A percentile compares a stretch with the other conserved stretches of the same genome.
These are phyloP conservation scores for Chaenocephalus aceratus DNA, from an alignment of 2,113 vertebrate species.

Conservation along the genomic window DNA sequence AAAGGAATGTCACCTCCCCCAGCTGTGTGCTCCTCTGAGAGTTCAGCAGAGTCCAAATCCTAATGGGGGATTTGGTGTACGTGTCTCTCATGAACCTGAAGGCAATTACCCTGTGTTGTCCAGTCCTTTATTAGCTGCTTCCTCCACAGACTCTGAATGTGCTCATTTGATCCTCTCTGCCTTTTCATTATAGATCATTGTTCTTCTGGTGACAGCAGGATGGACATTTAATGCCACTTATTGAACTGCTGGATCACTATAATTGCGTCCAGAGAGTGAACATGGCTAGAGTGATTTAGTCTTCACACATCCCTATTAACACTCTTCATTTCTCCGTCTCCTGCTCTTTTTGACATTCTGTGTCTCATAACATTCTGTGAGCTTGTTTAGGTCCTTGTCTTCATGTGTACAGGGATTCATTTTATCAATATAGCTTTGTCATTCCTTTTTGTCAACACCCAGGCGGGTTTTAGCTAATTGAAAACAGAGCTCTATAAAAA, in stretches of 20 bases:
- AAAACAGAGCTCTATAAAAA: too few relatives aligned
- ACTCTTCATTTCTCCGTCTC: neutral
- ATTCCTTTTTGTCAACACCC: too few relatives aligned
- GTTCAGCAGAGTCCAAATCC: neutral
- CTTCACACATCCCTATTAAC: too few relatives aligned
- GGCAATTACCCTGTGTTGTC: constrained; percentile 3
- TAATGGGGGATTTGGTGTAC: neutral
- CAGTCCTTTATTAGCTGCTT: constrained; percentile 3
- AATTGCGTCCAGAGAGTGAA: neutral
- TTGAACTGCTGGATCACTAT: constrained; percentile 4
- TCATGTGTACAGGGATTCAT: too few relatives aligned
- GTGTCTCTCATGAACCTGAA: neutral
- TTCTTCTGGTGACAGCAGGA: neutral
- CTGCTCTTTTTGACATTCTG: neutral
- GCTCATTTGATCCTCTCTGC: neutral
- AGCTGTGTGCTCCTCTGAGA: neutral
- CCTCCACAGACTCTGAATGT: neutral
- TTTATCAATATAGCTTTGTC: too few relatives aligned
- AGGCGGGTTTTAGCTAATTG: too few relatives aligned
- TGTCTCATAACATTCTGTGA: neutral
- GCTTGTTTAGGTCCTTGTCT: neutral
- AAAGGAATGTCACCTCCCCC: neutral
- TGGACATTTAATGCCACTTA: neutral
- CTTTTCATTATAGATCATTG: neutral
- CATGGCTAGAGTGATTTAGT: neutral